These are phyloP conservation scores for Rhinichthys klamathensis DNA, from an alignment of 2,113 vertebrate species.

Conservation along the genomic window DNA sequence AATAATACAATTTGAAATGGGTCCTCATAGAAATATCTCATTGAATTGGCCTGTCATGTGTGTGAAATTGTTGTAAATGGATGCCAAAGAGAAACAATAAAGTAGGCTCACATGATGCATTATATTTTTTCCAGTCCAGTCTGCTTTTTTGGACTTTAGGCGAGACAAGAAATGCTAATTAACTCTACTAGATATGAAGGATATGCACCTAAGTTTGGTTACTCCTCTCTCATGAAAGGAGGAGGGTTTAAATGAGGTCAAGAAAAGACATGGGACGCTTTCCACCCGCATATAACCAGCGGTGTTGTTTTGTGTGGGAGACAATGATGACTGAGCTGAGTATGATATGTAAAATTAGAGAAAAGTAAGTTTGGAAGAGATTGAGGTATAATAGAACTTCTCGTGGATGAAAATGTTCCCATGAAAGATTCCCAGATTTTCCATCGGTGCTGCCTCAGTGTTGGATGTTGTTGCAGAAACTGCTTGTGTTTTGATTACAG, in stretches of 20 bases:
- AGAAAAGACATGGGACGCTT: not conserved
- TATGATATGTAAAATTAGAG: slow-evolving; percentile 20
- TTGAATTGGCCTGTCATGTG: slow-evolving; percentile 53
- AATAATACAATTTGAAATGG: slow-evolving; percentile 58
- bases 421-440: slow-evolving; percentile 22
- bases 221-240: slow-evolving; percentile 10
- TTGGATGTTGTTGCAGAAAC: slow-evolving; percentile 17
- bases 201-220: slow-evolving; percentile 38
- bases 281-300: not conserved
- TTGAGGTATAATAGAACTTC: not conserved
- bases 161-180: slow-evolving; percentile 30
- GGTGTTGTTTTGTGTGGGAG: slow-evolving; percentile 35
- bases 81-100: slow-evolving; percentile 43
- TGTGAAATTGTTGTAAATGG: slow-evolving; percentile 51
- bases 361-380: not conserved
- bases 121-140: slow-evolving; percentile 14
- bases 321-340: not conserved
- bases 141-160: slow-evolving; percentile 26
- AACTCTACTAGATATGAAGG: slow-evolving; percentile 35
- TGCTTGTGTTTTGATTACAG: slow-evolving; percentile 1
- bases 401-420: slow-evolving; percentile 45
- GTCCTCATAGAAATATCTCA: slow-evolving; percentile 54
- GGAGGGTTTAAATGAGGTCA: slow-evolving; percentile 36
- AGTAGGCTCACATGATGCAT: slow-evolving; percentile 26
- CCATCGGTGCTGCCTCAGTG: not conserved